These are phyloP conservation scores for Lonchura striata DNA, from an alignment of 2,113 vertebrate genomes.

Conservation along the genomic window DNA sequence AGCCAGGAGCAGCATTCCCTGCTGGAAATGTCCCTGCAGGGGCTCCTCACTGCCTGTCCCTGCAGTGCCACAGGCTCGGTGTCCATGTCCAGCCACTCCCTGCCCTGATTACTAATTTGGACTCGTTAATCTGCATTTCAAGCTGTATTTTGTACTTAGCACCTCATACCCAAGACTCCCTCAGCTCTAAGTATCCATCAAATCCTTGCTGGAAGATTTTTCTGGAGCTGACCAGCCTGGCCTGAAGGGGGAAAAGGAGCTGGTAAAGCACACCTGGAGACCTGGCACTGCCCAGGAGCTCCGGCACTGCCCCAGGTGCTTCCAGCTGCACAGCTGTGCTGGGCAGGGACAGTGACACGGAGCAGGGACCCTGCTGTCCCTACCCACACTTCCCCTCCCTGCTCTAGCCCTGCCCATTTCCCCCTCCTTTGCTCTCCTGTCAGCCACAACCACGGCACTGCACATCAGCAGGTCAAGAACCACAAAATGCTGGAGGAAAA, in stretches of 20 bases:
- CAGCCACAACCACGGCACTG: background rate
- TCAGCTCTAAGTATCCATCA: background rate
- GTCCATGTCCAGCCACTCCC: background rate
- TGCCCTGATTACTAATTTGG: background rate
- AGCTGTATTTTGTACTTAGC: background rate
- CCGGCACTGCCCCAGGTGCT: background rate
- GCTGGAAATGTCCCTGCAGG: background rate
- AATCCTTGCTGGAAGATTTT: background rate
- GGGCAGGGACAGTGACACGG: background rate
- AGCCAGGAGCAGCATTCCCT: background rate
- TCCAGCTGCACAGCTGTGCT: background rate
- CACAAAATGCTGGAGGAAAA: background rate
- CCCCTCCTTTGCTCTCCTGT: background rate
- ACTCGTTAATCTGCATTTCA: background rate
- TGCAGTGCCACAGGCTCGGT: rapidly evolving
- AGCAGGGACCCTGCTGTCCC: background rate
- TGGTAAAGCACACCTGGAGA: background rate
- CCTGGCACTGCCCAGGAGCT: background rate
- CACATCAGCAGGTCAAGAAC: rapidly evolving
- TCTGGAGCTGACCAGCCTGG: background rate
- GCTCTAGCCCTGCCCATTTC: background rate
- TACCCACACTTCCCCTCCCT: background rate
- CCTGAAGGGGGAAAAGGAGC: background rate
- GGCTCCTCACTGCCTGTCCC: background rate
- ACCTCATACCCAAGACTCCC: background rate